Evolutionary conservation across 2,888 invertebrate genomes (phyloP), one percentile per base, ranked within the genome.

Genomic region (Peribatodes rhomboidaria): DNA sequence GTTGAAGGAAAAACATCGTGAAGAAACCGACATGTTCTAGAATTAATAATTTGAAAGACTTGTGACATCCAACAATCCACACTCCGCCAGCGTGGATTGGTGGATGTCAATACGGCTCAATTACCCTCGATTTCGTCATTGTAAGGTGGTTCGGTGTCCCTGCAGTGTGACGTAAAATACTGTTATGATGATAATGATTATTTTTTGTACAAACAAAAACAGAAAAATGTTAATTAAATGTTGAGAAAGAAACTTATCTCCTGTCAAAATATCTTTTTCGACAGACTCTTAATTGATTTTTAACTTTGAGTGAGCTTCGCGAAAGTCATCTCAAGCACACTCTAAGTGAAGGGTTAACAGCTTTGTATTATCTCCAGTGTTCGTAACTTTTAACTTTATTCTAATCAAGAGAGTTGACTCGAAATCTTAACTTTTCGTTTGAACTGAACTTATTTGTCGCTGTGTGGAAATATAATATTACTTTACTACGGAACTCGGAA

Each of bases 371-470:
- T 67, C 55, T 55, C 42, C 63, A 41, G 47, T 52, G 47, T 37
- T 59, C 18, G 22, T 27, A 42, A 53, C 53, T 62, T 11, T 18
- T 6, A 67, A 70, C 60, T 67, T 67, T 44, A 49, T 60, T 42
- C 53, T 67, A 61, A 65, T 63, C 65, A 69, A 52, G 50, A 22
- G 18, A 53, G 56, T 59, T 63, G 44, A 67, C 53, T 58, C 11
- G 44, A 50, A 59, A 65, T 49, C 42, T 35, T 31, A 54, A 61
- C 53, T 60, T 61, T 42, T 11, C 31, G 16, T 50, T 50, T 50
- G 55, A 63, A 54, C 37, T 27, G 10, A 61, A 61, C 53, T 60
- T 61, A 53, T 64, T 61, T 46, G 64, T 53, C 27, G 52, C 31
- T 33, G 50, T 57, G 39, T 22, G 20, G 42, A 33, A 55, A 52